Base-by-base conservation (phyloP, 2,797 vertebrate species). In the Chrosomus eos region DNA sequence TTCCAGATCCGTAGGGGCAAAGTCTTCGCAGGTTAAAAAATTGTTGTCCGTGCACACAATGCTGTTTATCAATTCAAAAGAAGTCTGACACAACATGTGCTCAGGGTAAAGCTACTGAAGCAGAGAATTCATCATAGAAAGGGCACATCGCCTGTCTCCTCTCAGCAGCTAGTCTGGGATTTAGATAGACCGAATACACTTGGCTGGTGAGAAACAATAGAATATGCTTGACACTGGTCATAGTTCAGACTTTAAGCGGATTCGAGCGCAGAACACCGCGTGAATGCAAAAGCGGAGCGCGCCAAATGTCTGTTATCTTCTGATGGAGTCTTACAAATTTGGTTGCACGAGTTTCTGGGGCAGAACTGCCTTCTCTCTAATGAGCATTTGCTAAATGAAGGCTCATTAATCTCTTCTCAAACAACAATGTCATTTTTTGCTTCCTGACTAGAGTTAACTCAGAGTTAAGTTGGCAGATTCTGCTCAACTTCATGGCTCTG, bases 341-440 rank as follows among this genome's bases (percentile, higher is more conserved):
- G 38, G 64, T 87, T 64, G 55, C 43, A 70, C 36, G 76, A 45
- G 58, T 78, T 81, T 78, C 78, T 55, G 74, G 64, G 58, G 64
- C 64, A 80, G 83, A 88, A 85, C 84, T 86, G 60, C 66, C 18
- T 84, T 87, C 87, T 81, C 70, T 83, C 43, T 86, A 82, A 88
- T 70, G 80, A 86, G 66, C 71, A 53, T 88, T 89, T 87, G 74
- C 85, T 91, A 70, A 84, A 83, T 80, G 79, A 83, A 74, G 88
- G 81, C 64, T 89, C 84, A 91, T 89, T 90, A 88, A 90, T 89
- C 87, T 87, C 84, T 79, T 43, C 76, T 84, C 83, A 82, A 79
- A 83, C 80, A 64, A 78, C 64, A 78, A 36, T 45, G 58, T 11
- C 23, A 21, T 75, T 62, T 43, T 76, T 86, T 86, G 75, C 67